Percentiles rank a stretch among this genome's conserved stretches.
Evolutionary conservation across 2,888 invertebrate species (phyloP).

Genomic region (Stenichneumon culpator): DNA sequence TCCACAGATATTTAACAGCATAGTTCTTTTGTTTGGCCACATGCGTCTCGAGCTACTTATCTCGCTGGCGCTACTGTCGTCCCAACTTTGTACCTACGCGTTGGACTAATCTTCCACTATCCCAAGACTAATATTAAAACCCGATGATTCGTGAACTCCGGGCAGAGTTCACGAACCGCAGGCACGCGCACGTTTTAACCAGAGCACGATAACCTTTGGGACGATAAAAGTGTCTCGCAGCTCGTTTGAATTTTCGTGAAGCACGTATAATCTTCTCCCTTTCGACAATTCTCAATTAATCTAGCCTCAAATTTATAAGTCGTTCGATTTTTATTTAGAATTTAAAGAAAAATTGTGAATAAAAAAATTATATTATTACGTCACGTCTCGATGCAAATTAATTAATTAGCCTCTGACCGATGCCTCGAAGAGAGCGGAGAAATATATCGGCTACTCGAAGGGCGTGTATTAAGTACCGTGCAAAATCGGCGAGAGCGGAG

Average conservation of each 20-base stretch:
- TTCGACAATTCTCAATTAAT: neutral
- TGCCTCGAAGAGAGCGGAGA: neutral
- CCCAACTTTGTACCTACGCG: neutral
- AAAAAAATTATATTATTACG: too few relatives aligned
- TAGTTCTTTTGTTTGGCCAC: too few relatives aligned
- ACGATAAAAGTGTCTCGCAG: slow-evolving; percentile 8
- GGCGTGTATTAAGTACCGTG: neutral
- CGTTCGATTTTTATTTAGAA: too few relatives aligned
- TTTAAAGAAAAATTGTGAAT: too few relatives aligned
- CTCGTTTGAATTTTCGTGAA: neutral
- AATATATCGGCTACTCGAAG: neutral
- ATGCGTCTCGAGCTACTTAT: too few relatives aligned
- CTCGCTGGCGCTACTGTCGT: neutral
- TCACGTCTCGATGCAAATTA: too few relatives aligned
- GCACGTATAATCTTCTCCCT: neutral
- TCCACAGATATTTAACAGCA: too few relatives aligned
- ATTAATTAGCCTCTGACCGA: neutral
- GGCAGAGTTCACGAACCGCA: slow-evolving; percentile 46
- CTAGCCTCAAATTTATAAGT: too few relatives aligned
- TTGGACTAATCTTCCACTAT: neutral
- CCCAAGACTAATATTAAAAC: slow-evolving; percentile 38
- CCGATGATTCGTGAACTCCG: slow-evolving; percentile 50
- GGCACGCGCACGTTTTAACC: slow-evolving; percentile 29
- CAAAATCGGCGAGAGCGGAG: neutral
- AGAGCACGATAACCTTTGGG: slow-evolving; percentile 54